Evolutionary conservation across 2,888 invertebrate genomes (phyloP).

Genomic region (Sycophila texana): DNA sequence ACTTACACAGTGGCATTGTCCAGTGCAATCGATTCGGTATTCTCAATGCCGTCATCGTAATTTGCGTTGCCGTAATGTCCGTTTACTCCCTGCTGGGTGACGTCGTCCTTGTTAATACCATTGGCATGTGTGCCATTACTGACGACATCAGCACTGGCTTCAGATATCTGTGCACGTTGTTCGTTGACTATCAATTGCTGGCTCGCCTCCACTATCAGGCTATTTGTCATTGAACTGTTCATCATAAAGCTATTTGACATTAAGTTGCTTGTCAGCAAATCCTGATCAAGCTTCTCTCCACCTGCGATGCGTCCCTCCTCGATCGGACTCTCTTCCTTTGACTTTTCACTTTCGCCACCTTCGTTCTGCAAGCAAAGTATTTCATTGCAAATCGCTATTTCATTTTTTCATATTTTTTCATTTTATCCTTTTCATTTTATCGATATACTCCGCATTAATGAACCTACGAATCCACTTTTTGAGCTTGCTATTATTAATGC

Average conservation of each 20-base stretch:
- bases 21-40: slow-evolving; percentile 70
- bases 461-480: too few relatives aligned
- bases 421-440: neutral
- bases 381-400: neutral
- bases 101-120: slow-evolving; percentile 67
- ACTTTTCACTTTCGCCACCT: slow-evolving; percentile 70
- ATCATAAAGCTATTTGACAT: too few relatives aligned
- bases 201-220: slow-evolving; percentile 74
- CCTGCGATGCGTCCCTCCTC: slow-evolving; percentile 69
- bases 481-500: too few relatives aligned
- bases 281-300: slow-evolving; percentile 67
- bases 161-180: slow-evolving; percentile 57
- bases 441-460: too few relatives aligned
- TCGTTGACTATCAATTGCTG: slow-evolving; percentile 72
- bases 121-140: slow-evolving; percentile 66
- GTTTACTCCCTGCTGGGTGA: slow-evolving; percentile 65
- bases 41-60: slow-evolving; percentile 73
- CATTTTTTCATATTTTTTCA: neutral
- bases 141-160: slow-evolving; percentile 39
- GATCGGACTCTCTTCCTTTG: slow-evolving; percentile 72
- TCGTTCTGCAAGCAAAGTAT: slow-evolving; percentile 62
- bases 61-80: slow-evolving; percentile 70
- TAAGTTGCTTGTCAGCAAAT: slow-evolving; percentile 57
- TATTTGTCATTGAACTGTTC: slow-evolving; percentile 67
- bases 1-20: slow-evolving; percentile 75